phyloP scores from a whole-genome alignment of 2,797 vertebrate genomes.

The Chelon labrosus region DNA sequence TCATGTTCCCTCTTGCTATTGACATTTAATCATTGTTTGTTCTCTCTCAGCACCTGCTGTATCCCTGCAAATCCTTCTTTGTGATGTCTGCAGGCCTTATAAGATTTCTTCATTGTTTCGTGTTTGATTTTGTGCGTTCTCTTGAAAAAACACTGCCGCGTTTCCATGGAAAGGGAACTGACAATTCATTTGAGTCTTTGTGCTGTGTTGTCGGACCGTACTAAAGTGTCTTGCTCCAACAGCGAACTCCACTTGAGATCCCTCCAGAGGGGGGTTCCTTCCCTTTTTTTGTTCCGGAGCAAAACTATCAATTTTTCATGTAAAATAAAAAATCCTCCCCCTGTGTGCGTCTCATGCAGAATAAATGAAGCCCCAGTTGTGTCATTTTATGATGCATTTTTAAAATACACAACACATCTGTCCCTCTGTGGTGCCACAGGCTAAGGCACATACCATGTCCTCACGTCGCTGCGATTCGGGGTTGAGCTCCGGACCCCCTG shows the following conservation, averaged over 20 bases:
- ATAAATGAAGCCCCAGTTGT: slow-evolving; percentile 57
- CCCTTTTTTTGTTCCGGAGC: not conserved
- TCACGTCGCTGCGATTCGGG: slow-evolving; percentile 39
- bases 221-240: slow-evolving; percentile 1
- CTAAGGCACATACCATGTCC: slow-evolving; percentile 44
- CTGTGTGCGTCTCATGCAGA: slow-evolving; percentile 43
- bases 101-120: not conserved
- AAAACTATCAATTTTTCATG: slow-evolving; percentile 44
- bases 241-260: slow-evolving; percentile 19
- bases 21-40: slow-evolving; percentile 32
- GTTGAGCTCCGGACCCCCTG: slow-evolving; percentile 10
- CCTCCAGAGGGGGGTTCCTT: slow-evolving; percentile 16
- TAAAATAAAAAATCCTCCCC: slow-evolving; percentile 39
- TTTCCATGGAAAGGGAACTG: not conserved
- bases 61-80: not conserved
- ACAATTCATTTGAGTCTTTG: not conserved
- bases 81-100: slow-evolving; percentile 3
- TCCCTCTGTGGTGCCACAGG: slow-evolving; percentile 28
- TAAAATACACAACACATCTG: slow-evolving; percentile 44
- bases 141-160: not conserved
- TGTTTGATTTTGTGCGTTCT: not conserved
- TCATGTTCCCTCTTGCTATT: slow-evolving; percentile 13
- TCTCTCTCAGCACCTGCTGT: slow-evolving; percentile 3
- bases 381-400: slow-evolving; percentile 56
- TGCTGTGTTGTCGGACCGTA: not conserved